Conservation (phyloP, 2,888 invertebrate genomes). For the Lottia scabra region DNA sequence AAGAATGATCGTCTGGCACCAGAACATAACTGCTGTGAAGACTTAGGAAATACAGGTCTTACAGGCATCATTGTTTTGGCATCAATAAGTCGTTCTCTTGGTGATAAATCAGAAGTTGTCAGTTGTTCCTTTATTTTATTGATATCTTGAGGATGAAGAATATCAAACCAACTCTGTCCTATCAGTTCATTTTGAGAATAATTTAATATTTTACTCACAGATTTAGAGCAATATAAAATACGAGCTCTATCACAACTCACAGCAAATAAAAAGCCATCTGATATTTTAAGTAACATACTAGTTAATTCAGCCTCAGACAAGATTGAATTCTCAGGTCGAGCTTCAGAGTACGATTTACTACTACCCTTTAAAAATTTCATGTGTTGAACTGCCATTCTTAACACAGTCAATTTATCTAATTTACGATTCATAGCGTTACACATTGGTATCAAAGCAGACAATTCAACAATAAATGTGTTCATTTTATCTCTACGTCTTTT, state of each 20-base stretch:
- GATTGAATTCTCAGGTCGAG: slow-evolving; percentile 84
- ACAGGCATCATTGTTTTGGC: slow-evolving; percentile 94
- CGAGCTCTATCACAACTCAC: slow-evolving; percentile 93
- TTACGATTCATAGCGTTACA: slow-evolving; percentile 93
- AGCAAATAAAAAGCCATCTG: slow-evolving; percentile 91
- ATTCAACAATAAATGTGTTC: slow-evolving; percentile 93
- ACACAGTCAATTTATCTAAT: slow-evolving; percentile 88
- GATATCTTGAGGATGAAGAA: slow-evolving; percentile 93
- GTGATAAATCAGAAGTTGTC: slow-evolving; percentile 88
- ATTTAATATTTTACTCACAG: slow-evolving; percentile 84
- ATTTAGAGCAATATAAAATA: slow-evolving; percentile 89
- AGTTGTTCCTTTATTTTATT: slow-evolving; percentile 95
- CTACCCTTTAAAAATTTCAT: slow-evolving; percentile 80
- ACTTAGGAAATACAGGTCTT: slow-evolving; percentile 83
- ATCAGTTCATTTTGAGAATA: slow-evolving; percentile 86
- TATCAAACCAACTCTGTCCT: slow-evolving; percentile 94
- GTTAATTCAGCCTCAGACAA: slow-evolving; percentile 89
- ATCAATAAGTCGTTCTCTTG: slow-evolving; percentile 89
- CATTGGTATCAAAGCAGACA: slow-evolving; percentile 92
- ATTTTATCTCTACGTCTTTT: slow-evolving; percentile 94
- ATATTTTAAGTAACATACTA: slow-evolving; percentile 77
- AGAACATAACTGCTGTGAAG: slow-evolving; percentile 82
- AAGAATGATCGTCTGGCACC: slow-evolving; percentile 93
- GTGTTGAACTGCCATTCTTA: slow-evolving; percentile 94
- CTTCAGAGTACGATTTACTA: slow-evolving; percentile 80